Base-by-base conservation (phyloP, 2,888 invertebrate species). In the Cryptophagus acutangulus region DNA sequence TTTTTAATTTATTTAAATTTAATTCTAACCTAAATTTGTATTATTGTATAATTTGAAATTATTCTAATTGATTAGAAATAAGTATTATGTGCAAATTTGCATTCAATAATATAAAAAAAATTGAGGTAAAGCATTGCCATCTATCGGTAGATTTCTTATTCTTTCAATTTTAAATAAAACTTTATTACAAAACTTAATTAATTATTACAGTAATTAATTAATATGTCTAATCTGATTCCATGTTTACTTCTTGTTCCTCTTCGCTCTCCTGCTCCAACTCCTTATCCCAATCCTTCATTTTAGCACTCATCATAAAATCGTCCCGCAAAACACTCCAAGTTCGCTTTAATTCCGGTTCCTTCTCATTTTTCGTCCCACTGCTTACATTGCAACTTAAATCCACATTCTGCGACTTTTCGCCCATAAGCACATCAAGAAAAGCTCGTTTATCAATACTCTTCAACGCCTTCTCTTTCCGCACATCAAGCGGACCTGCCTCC, bases 281-380 rank as follows among this genome's bases (percentile, higher is more conserved):
- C 67, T 87, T 87, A 62, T 92, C 89, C 93, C 93, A 93, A 68
- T 92, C 89, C 71, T 90, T 91, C 71, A 91, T 78, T 70, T 85
- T 86, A 17, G 86, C 84, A 48, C 85, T 87, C 76, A 88, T 86
- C 82, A 90, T 87, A 63, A 88, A 94, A 68, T 93, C 90, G 59
- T 91, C 88, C 48, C 84, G 73, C 16, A 84, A 63, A 24, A 81
- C 81, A 71, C 71, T 77, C 82, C 82, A 83, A 53, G 74, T 76
- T 2, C 69, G 59, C 8, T 4, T 13, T 3, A 4, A 5, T n/a
- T 28, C 28, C 5, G 20, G 6, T 33, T 30, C 37, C 13, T 18
- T 40, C 10, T 33, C 31, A 34, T 40, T 49, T 34, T 17, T 40
- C 8, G 18, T 35, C 2, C 44, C 33, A 47, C 12, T 38, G n/a